A percentile compares a stretch with the other conserved stretches of the same genome.
Conservation (phyloP, 2,888 invertebrate species). For the Andrena fulva region DNA sequence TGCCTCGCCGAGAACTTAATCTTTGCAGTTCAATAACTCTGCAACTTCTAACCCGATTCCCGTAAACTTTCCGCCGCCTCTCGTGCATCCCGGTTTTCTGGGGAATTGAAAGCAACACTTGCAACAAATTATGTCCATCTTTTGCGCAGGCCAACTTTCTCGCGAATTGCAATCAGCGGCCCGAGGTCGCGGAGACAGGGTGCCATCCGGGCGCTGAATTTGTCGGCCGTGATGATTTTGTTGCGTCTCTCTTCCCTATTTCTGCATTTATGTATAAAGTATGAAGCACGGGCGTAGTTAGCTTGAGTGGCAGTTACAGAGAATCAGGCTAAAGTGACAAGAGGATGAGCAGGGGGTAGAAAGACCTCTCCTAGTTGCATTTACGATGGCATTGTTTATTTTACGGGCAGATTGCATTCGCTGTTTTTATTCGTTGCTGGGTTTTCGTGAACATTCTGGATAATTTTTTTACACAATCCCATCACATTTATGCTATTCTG, state of each 20-base stretch:
- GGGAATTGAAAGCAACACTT: constrained; percentile 29
- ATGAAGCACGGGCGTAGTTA: too few relatives aligned
- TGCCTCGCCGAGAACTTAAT: constrained; percentile 53
- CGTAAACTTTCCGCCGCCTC: constrained; percentile 46
- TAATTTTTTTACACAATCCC: too few relatives aligned
- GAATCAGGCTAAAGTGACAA: too few relatives aligned
- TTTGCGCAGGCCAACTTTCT: background rate
- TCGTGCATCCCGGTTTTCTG: constrained; percentile 15
- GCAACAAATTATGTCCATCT: constrained; percentile 27
- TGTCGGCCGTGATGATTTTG: background rate
- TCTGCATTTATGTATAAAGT: constrained; percentile 7
- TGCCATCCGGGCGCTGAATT: background rate
- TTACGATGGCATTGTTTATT: too few relatives aligned
- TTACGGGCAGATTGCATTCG: too few relatives aligned
- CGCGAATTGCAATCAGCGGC: background rate
- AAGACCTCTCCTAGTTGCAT: too few relatives aligned
- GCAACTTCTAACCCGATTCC: constrained; percentile 32
- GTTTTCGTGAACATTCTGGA: too few relatives aligned
- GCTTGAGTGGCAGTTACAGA: too few relatives aligned
- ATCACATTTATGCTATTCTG: too few relatives aligned
- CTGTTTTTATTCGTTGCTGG: too few relatives aligned
- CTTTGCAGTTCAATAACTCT: constrained; percentile 58
- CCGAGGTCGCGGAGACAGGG: background rate
- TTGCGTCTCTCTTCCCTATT: background rate
- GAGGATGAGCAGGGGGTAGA: too few relatives aligned